Evolutionary conservation across 1,140 invertebrate species (phyloP), one percentile per base, ranked within the genome.

Genomic region (Bactericera cockerelli): DNA sequence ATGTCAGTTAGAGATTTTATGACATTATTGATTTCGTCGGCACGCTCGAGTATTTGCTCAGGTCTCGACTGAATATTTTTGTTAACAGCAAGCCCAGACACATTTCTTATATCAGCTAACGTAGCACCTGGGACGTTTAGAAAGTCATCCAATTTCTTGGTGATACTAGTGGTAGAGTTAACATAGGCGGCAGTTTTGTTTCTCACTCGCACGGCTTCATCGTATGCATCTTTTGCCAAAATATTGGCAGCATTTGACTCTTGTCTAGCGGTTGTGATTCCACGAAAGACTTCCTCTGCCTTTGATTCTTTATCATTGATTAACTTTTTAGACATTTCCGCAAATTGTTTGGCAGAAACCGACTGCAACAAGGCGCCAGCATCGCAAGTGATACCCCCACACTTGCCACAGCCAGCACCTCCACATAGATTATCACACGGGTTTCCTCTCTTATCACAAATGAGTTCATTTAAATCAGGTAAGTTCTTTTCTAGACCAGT

Each of bases 341-440:
- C 89, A 63, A 89, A 81, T 62, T 85, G 83, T 16, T 93, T 73
- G 11, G 93, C 91, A 68, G 84, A 83, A 61, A 84, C 81, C 2
- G 91, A 87, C 67, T 87, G 90, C 2, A 85, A 86, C 2, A 91
- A 80, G 22, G 93, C 89, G 1, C 93, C 93, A 64, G 82, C 74
- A 63, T 89, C 87, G 70, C 94, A 98, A 16, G 89, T 87, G 25
- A 93, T 74, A 13, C 87, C 89, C 56, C 92, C 93, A 74, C 94
- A 98, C 67, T 79, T 81, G 26, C 81, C 84, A 73, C 94, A 98
- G 0, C 90, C 91, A 39, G 91, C 93, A 19, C 94, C 94, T 28
- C 94, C 94, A 74, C 94, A 98, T 26, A 93, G 76, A 56, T 72
- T 70, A 68, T 96, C 91, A 71, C 94, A 98, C 36, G 84, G 84